A percentile compares a stretch with the other conserved stretches of the same genome.
Evolutionary conservation across 2,888 invertebrate genomes (phyloP).

Genomic region (Carabus problematicus): DNA sequence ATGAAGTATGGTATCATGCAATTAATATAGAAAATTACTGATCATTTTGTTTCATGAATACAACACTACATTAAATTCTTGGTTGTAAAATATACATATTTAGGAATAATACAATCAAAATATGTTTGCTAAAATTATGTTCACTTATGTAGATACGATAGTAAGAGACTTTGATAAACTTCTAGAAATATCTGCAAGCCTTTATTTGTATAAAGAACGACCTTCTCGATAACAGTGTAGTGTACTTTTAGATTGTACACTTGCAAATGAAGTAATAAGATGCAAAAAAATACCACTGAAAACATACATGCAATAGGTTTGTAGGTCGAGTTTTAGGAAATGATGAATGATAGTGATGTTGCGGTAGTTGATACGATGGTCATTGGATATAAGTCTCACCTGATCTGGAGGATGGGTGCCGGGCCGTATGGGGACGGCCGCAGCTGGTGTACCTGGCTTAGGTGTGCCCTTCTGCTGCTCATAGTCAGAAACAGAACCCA

Average conservation of each 20-base stretch:
- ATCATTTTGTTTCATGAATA: conserved; percentile 1
- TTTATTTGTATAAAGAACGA: too few relatives aligned
- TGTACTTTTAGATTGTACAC: too few relatives aligned
- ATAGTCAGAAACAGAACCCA: conserved; percentile 46
- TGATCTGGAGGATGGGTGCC: conserved; percentile 66
- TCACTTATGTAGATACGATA: conserved; percentile 15
- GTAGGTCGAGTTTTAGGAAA: too few relatives aligned
- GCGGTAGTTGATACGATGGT: too few relatives aligned
- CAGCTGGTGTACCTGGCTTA: conserved; percentile 62
- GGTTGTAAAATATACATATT: not conserved
- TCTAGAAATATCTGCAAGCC: too few relatives aligned
- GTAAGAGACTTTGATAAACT: conserved; percentile 42
- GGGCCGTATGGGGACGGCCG: conserved; percentile 62
- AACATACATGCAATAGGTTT: conserved; percentile 43
- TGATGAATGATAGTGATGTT: too few relatives aligned
- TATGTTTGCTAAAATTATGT: conserved; percentile 13
- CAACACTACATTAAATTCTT: not conserved
- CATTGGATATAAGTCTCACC: conserved; percentile 61
- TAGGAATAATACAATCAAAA: not conserved
- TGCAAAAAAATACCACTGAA: conserved; percentile 45
- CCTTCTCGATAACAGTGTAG: too few relatives aligned
- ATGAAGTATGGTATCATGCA: conserved; percentile 6
- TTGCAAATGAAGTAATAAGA: too few relatives aligned
- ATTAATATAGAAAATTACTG: not conserved
- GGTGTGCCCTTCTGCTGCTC: conserved; percentile 62